Evolutionary conservation across 64 coral and sea anemone genomes (phyloP).

Genomic region (Stylophora pistillata): DNA sequence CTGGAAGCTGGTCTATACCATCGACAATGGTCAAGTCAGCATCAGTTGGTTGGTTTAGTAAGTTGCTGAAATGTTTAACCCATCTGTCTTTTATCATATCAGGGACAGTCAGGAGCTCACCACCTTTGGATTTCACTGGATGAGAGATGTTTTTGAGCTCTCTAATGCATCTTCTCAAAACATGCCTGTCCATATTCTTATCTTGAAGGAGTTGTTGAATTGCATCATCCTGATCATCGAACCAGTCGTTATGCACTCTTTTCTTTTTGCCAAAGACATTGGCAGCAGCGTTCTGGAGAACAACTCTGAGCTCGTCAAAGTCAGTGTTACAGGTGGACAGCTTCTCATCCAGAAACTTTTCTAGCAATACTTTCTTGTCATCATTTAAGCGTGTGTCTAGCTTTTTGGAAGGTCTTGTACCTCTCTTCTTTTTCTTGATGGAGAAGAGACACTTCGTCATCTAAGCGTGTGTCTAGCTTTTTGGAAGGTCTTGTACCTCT

Average conservation of each 20-base stretch:
- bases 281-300: conserved; percentile 50
- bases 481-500: too few relatives aligned
- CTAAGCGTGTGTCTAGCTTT: too few relatives aligned
- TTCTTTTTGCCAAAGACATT: conserved; percentile 48
- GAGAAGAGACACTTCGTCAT: conserved; percentile 56
- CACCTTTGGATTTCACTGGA: neutral
- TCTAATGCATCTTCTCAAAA: too few relatives aligned
- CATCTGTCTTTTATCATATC: conserved; percentile 33
- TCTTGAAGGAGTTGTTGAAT: too few relatives aligned
- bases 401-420: too few relatives aligned
- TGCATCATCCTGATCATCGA: conserved; percentile 55
- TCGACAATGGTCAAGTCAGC: conserved; percentile 41
- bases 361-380: conserved; percentile 39
- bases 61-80: conserved; percentile 42
- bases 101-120: conserved; percentile 15
- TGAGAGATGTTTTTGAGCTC: conserved; percentile 7
- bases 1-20: conserved; percentile 37
- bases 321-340: conserved; percentile 29
- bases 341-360: conserved; percentile 30
- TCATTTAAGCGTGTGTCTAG: conserved; percentile 4
- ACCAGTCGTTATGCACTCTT: conserved; percentile 52
- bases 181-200: too few relatives aligned
- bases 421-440: too few relatives aligned
- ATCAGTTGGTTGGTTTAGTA: conserved; percentile 47
- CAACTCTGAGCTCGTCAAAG: conserved; percentile 33